Conservation (phyloP, 2,888 invertebrate species). For the Keiferia lycopersicella region DNA sequence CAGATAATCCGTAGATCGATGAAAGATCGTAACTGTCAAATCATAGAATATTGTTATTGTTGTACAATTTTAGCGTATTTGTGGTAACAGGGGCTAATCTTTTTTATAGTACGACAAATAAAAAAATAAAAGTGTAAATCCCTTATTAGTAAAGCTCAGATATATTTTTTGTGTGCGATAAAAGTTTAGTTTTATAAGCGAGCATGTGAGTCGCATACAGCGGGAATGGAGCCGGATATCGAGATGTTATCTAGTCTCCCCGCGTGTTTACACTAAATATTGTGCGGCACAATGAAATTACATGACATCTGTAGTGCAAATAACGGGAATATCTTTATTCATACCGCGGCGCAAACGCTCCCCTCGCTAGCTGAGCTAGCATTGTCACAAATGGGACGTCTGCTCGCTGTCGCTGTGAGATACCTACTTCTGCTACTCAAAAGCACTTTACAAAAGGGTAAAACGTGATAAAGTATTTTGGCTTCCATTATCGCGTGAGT, state of each 20-base stretch:
- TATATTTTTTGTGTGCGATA: constrained; percentile 61
- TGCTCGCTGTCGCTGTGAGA: constrained; percentile 62
- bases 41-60: constrained; percentile 26
- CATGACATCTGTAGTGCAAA: constrained; percentile 82
- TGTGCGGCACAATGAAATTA: constrained; percentile 80
- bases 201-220: constrained; percentile 54
- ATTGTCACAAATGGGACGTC: constrained; percentile 67
- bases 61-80: constrained; percentile 52
- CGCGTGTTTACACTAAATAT: constrained; percentile 79
- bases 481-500: neutral
- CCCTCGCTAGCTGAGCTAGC: constrained; percentile 56
- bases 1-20: constrained; percentile 9
- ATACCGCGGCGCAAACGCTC: constrained; percentile 73
- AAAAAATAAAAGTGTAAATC: constrained; percentile 56
- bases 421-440: constrained; percentile 8
- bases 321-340: constrained; percentile 81
- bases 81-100: constrained; percentile 63
- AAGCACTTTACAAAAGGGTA: constrained; percentile 8
- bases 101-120: constrained; percentile 66
- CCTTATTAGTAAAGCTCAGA: constrained; percentile 59
- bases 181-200: constrained; percentile 66
- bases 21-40: constrained; percentile 26
- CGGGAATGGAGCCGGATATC: constrained; percentile 44
- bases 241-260: constrained; percentile 74
- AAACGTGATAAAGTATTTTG: neutral